A percentile compares a stretch with the other conserved stretches of the same genome.
Conservation (phyloP, 2,888 invertebrate genomes). For the Melitaea athalia region DNA sequence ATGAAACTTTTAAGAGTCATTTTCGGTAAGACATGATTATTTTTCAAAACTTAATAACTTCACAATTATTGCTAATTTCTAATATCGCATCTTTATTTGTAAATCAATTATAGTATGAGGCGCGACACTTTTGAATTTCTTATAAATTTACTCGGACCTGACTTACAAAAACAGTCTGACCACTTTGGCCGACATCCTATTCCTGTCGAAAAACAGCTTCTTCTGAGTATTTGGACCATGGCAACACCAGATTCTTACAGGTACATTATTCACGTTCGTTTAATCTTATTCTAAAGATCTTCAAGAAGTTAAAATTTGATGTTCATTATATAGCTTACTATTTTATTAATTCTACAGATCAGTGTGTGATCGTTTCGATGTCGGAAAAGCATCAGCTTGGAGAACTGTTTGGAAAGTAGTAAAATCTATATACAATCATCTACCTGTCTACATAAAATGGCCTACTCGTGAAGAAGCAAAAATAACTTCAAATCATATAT, state of each 20-base stretch:
- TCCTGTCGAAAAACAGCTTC: slow-evolving; percentile 10
- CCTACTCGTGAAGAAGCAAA: slow-evolving; percentile 5
- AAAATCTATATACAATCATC: background rate
- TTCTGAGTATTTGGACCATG: slow-evolving; percentile 11
- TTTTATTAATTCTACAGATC: slow-evolving; percentile 6
- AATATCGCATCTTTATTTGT: too few species aligned
- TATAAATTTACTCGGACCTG: slow-evolving; percentile 1
- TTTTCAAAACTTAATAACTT: too few species aligned
- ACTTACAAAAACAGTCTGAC: slow-evolving; percentile 1
- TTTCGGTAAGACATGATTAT: slow-evolving; percentile 8
- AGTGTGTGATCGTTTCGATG: background rate
- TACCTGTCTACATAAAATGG: slow-evolving; percentile 7
- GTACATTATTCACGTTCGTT: background rate
- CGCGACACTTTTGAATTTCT: slow-evolving; percentile 6
- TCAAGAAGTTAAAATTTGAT: too few species aligned
- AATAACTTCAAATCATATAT: slow-evolving; percentile 1
- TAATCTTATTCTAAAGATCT: too few species aligned
- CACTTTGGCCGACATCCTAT: background rate
- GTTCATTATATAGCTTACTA: too few species aligned
- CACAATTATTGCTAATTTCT: background rate
- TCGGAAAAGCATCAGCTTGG: slow-evolving; percentile 4
- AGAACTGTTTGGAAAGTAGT: slow-evolving; percentile 8
- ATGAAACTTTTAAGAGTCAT: slow-evolving; percentile 5
- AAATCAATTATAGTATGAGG: slow-evolving; percentile 3
- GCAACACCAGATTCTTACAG: slow-evolving; percentile 14